Evolutionary conservation across 2,888 invertebrate species (phyloP), one percentile per base, ranked within the genome.

Genomic region (Nemotelus pantherinus): DNA sequence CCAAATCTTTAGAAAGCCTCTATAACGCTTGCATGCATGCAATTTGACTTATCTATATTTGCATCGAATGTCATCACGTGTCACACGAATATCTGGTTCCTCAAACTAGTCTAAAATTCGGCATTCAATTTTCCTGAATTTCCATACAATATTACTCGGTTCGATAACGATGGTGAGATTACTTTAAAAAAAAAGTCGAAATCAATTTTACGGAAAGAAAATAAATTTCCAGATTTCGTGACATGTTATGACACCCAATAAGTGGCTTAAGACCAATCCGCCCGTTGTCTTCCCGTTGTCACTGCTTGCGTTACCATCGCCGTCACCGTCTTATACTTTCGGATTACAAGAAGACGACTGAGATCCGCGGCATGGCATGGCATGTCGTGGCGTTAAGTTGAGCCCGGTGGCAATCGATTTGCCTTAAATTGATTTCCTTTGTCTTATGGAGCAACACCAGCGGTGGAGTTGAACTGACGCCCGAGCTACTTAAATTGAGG

Each of bases 171-270:
- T 25, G 25, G 67, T 25, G 50, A 67, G 50, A 67, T 70, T 53
- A 70, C 47, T 70, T 70, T 25, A 60, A 60, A 25, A 39, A 55
- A 70, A 9, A 70, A 53, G 55, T 53, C 70, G 70, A 70, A 70
- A 55, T 70, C 55, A 41, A 55, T 70, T 70, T 55, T 39, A 47
- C 45, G 43, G 70, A 53, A 70, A 53, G 70, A 70, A 47, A 70
- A 70, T 70, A 70, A 70, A 70, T 70, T 70, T 70, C 41, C 45
- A 70, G 70, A 70, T 70, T 70, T 70, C 53, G 70, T 70, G 70
- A 70, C 70, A 70, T 70, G 70, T 70, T 70, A 70, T 70, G 70
- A 70, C 70, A 70, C 70, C 70, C 70, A 53, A 70, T 70, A 70
- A 70, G 70, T 70, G 70, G 70, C 70, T 70, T 70, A 53, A 70